Percentiles rank a stretch among this genome's conserved stretches.
Evolutionary conservation across 2,113 vertebrate species (phyloP).

Genomic region (Microtus oregoni): DNA sequence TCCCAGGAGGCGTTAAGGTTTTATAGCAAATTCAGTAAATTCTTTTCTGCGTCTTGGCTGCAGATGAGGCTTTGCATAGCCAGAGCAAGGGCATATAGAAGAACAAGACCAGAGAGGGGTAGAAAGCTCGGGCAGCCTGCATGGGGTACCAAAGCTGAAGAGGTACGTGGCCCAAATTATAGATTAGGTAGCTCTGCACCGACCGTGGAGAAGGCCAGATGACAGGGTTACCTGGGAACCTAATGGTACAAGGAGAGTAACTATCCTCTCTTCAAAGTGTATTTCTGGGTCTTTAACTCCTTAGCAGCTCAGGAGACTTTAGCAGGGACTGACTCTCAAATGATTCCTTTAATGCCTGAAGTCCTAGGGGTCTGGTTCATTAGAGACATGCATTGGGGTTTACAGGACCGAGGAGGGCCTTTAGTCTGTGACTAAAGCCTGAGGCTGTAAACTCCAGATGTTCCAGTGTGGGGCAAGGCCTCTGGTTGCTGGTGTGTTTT

Average conservation of each 20-base stretch:
- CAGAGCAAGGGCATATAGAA: not conserved
- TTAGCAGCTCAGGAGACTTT: slow-evolving; percentile 15
- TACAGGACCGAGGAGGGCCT: not conserved
- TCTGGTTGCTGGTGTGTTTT: not conserved
- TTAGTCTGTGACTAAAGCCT: slow-evolving; percentile 1
- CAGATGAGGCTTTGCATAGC: not conserved
- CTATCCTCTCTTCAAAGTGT: not conserved
- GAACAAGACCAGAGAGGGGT: not conserved
- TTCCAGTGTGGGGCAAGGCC: not conserved
- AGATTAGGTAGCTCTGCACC: not conserved
- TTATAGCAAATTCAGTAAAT: slow-evolving; percentile 21
- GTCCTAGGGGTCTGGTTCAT: slow-evolving; percentile 25
- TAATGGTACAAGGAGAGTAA: not conserved
- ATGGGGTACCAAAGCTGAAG: not conserved
- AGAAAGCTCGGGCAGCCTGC: not conserved
- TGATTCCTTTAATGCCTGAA: slow-evolving; percentile 24
- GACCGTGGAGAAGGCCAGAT: not conserved
- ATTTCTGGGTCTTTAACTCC: not conserved
- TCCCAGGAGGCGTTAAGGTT: slow-evolving; percentile 48
- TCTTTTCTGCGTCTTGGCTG: not conserved
- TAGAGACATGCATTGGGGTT: not conserved
- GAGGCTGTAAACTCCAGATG: not conserved
- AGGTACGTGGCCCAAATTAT: not conserved
- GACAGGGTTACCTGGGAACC: not conserved
- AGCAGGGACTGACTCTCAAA: not conserved